Conservation (phyloP, 2,888 invertebrate genomes). For the Spisula subtruncata region DNA sequence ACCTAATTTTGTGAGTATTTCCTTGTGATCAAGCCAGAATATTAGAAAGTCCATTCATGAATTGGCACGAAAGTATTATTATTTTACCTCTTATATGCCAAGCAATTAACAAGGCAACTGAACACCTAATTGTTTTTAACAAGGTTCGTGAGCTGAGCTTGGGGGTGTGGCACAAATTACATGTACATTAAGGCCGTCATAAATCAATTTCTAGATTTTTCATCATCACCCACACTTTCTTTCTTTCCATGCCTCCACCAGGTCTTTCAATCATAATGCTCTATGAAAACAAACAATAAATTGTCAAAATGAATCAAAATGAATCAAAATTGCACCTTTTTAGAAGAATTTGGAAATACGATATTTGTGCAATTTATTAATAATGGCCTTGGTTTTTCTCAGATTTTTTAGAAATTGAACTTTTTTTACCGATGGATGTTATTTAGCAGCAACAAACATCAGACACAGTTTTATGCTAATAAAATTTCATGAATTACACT, state of each 20-base stretch:
- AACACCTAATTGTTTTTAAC: not conserved
- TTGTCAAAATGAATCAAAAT: too few relatives aligned
- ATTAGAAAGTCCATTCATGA: not conserved
- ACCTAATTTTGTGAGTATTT: not conserved
- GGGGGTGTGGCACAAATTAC: not conserved
- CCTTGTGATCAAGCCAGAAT: not conserved
- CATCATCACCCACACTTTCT: too few relatives aligned
- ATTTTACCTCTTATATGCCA: not conserved
- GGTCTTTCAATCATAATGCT: too few relatives aligned
- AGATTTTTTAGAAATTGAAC: too few relatives aligned
- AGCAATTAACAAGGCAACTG: not conserved
- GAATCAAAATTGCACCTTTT: too few relatives aligned
- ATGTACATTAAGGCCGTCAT: not conserved
- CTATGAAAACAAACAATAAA: too few relatives aligned
- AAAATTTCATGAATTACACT: not conserved
- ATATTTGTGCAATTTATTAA: too few relatives aligned
- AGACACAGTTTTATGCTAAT: not conserved
- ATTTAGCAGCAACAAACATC: not conserved
- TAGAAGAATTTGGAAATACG: too few relatives aligned
- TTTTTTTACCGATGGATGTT: too few relatives aligned
- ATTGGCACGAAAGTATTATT: not conserved
- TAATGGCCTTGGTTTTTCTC: too few relatives aligned
- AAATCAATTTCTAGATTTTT: not conserved
- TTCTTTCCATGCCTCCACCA: too few relatives aligned
- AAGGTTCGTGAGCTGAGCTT: too few relatives aligned